Evolutionary conservation across 2,113 vertebrate species (phyloP).

Genomic region (Pangasianodon hypophthalmus): DNA sequence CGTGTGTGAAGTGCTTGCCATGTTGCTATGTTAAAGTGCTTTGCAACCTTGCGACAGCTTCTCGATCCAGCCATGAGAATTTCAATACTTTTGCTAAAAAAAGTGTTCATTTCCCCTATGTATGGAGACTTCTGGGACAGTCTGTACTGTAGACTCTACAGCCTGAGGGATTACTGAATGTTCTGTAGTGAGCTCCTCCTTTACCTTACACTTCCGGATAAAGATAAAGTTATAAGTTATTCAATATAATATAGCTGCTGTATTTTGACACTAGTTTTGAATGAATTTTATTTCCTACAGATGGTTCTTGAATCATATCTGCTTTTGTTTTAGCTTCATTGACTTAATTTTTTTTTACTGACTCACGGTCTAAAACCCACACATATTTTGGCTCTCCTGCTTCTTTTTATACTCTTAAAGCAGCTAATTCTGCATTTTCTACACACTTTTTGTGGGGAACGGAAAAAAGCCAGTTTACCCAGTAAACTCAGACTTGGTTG

Average conservation of each 20-base stretch:
- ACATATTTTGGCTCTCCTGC: not conserved
- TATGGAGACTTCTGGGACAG: too few species aligned
- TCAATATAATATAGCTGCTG: not conserved
- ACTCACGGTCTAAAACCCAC: not conserved
- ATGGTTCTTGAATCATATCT: not conserved
- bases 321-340: slow-evolving; percentile 16
- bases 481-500: not conserved
- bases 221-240: not conserved
- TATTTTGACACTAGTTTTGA: not conserved
- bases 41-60: too few species aligned
- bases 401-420: not conserved
- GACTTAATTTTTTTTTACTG: not conserved
- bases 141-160: too few species aligned
- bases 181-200: not conserved
- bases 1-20: too few species aligned
- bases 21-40: too few species aligned
- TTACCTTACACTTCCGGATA: not conserved
- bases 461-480: not conserved
- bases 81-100: too few species aligned
- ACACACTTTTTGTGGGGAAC: not conserved
- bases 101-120: too few species aligned
- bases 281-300: not conserved
- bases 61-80: too few species aligned
- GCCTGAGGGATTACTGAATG: too few species aligned
- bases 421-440: slow-evolving; percentile 13